Percentiles rank a stretch among this genome's conserved stretches.
Conservation (phyloP, 2,113 vertebrate species). For the Origma solitaria region DNA sequence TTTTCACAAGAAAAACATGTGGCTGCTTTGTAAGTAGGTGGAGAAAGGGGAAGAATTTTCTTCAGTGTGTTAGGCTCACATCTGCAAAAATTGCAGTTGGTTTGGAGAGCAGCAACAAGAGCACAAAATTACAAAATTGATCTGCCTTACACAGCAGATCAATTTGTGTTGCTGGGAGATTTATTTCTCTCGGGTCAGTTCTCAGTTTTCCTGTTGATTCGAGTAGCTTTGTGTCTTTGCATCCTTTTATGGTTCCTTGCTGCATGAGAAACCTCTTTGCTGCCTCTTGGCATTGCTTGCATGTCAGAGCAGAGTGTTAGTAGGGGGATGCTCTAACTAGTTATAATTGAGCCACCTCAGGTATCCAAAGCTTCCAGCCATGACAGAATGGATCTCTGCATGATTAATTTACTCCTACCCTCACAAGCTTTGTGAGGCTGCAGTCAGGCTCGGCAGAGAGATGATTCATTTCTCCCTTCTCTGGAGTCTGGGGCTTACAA, state of each 20-base stretch:
- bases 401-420: slow-evolving; percentile 10
- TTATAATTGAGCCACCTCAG: not conserved
- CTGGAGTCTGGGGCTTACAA: not conserved
- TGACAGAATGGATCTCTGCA: slow-evolving; percentile 17
- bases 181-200: not conserved
- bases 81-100: not conserved
- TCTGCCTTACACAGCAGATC: not conserved
- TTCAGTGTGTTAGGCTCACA: not conserved
- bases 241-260: not conserved
- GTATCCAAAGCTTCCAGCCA: slow-evolving; percentile 9
- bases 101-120: not conserved
- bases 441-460: not conserved
- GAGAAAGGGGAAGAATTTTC: not conserved
- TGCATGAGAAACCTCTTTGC: not conserved
- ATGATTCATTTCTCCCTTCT: not conserved
- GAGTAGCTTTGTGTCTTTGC: not conserved
- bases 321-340: not conserved
- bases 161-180: not conserved
- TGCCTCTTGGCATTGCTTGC: not conserved
- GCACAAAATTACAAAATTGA: not conserved
- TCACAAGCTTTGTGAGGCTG: not conserved
- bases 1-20: not conserved
- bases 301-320: not conserved
- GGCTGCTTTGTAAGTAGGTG: not conserved
- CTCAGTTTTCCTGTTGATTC: not conserved